Percentiles rank a stretch among this genome's conserved stretches.
phyloP scores from a whole-genome alignment of 2,113 vertebrate species.

The Pseudopodoces humilis region DNA sequence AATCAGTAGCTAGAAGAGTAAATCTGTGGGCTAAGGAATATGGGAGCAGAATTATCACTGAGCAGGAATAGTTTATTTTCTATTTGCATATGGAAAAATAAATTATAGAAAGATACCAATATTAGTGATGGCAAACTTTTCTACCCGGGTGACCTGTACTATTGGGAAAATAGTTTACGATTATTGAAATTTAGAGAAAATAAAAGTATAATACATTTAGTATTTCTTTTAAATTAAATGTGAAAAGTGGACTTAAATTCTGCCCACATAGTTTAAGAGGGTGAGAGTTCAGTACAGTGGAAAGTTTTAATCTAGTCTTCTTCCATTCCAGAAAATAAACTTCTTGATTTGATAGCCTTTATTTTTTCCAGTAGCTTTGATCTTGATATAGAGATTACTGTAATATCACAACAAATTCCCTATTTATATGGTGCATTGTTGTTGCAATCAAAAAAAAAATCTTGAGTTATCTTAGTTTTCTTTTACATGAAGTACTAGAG shows the following conservation, averaged over 20 bases:
- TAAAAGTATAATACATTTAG: neutral
- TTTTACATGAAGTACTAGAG: neutral
- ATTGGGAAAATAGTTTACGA: neutral
- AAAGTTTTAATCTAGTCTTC: neutral
- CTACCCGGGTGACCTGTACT: neutral
- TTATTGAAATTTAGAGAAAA: neutral
- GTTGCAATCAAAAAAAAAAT: neutral
- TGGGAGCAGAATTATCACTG: neutral
- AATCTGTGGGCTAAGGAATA: neutral
- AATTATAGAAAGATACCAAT: neutral
- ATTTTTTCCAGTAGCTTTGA: neutral
- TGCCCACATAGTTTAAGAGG: neutral
- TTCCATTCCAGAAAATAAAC: neutral
- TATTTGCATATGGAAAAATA: constrained; percentile 5
- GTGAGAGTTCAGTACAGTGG: neutral
- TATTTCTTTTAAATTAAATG: neutral
- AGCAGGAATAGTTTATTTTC: neutral
- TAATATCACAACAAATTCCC: neutral
- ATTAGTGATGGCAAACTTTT: neutral
- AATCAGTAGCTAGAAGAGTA: neutral
- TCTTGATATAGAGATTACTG: neutral
- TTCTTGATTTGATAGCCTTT: neutral
- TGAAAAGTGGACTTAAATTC: neutral
- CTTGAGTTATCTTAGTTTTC: neutral
- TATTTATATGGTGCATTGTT: neutral